Evolutionary conservation across 37 sponge, comb jelly and placozoan species (phyloP).

Genomic region (Eunapius fragilis): DNA sequence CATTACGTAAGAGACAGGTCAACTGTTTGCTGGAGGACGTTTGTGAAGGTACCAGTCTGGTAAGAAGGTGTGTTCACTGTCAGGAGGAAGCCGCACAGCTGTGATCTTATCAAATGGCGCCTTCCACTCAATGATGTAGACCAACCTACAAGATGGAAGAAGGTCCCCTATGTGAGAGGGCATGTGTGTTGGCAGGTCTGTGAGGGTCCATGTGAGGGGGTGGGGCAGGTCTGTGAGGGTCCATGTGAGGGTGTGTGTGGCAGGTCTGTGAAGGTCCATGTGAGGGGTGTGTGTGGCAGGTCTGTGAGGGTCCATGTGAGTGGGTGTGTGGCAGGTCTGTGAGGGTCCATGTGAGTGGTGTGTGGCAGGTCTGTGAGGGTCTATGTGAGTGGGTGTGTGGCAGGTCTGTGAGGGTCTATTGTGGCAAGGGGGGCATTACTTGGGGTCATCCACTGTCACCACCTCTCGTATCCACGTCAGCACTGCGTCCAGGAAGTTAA

Average conservation of each 20-base stretch:
- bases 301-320: neutral
- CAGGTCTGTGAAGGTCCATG: neutral
- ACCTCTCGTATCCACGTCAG: constrained; percentile 76
- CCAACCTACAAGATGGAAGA: no score
- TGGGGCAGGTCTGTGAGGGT: neutral
- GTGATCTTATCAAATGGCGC: constrained; percentile 36
- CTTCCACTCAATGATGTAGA: constrained; percentile 37
- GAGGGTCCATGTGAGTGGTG: neutral
- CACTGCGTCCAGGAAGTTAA: constrained; percentile 80
- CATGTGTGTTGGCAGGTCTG: neutral
- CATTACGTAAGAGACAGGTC: neutral
- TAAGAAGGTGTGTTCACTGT: constrained; percentile 53
- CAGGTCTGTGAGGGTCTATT: neutral
- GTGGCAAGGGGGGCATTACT: no score
- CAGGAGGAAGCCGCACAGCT: constrained; percentile 3
- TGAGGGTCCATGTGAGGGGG: neutral
- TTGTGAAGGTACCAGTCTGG: constrained; percentile 71
- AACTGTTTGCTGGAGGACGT: constrained; percentile 3
- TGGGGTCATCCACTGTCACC: constrained; percentile 63
- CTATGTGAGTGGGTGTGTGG: neutral
- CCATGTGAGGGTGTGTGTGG: neutral
- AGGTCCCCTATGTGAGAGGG: neutral
- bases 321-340: neutral
- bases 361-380: neutral
- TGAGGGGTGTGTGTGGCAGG: neutral